Evolutionary conservation across 2,888 invertebrate species (phyloP).

Genomic region (Coelopa pilipes): DNA sequence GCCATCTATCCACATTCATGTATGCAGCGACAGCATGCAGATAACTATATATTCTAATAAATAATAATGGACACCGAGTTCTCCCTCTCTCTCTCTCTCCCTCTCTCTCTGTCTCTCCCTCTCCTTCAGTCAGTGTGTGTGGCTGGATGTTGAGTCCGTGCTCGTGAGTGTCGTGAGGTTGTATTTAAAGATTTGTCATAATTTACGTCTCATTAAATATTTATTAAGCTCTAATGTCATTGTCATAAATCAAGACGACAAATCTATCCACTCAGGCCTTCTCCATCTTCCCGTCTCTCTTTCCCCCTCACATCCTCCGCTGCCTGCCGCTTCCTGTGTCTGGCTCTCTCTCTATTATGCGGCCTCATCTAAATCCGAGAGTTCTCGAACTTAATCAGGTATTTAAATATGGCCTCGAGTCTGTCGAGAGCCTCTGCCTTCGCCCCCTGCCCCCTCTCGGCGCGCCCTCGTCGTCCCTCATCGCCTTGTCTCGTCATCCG

Average conservation of each 20-base stretch:
- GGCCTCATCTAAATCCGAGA: too few species aligned
- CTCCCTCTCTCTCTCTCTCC: neutral
- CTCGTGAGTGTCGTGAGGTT: neutral
- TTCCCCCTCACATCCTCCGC: neutral
- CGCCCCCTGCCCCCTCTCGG: too few species aligned
- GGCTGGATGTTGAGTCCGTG: neutral
- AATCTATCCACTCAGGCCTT: neutral
- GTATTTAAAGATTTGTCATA: slow-evolving; percentile 25
- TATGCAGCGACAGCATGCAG: neutral
- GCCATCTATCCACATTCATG: neutral
- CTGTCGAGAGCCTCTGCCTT: too few species aligned
- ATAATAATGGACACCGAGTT: neutral
- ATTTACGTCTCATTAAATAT: slow-evolving; percentile 28
- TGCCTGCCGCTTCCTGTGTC: neutral
- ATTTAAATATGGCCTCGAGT: too few species aligned
- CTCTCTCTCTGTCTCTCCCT: neutral
- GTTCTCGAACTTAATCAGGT: too few species aligned
- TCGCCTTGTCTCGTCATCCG: too few species aligned
- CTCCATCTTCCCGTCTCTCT: neutral
- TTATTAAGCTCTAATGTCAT: slow-evolving; percentile 24
- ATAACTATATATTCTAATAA: neutral
- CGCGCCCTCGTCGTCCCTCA: too few species aligned
- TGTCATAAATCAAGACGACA: slow-evolving; percentile 24
- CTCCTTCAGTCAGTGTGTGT: neutral
- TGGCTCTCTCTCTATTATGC: too few species aligned